Conservation (phyloP, 2,113 vertebrate genomes). For the Sigmodon hispidus region DNA sequence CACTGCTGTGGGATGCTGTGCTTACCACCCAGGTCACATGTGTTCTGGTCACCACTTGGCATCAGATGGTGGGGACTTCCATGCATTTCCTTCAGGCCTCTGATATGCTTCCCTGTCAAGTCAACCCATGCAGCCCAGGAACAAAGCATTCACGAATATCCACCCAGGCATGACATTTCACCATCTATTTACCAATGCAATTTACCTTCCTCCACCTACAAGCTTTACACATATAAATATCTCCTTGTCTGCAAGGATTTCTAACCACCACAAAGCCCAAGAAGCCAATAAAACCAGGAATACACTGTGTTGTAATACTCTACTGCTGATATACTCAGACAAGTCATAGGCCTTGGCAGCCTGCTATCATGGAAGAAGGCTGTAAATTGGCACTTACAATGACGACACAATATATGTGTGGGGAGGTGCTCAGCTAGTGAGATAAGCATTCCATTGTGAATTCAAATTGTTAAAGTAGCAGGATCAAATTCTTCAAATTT, state of each 20-base stretch:
- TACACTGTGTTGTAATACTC: not conserved
- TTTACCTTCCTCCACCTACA: conserved; percentile 1
- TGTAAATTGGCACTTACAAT: not conserved
- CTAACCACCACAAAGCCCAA: not conserved
- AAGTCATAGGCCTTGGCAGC: not conserved
- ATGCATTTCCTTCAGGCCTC: conserved; percentile 61
- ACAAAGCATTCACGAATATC: conserved; percentile 64
- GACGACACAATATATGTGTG: not conserved
- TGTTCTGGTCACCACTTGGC: conserved; percentile 73
- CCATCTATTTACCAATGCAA: not conserved
- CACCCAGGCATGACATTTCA: conserved; percentile 41
- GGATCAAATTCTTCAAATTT: not conserved
- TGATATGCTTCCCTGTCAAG: conserved; percentile 23
- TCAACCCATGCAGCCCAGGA: not conserved
- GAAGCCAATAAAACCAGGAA: conserved; percentile 17
- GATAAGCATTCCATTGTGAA: not conserved
- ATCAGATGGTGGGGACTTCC: conserved; percentile 72
- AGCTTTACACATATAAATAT: conserved; percentile 35
- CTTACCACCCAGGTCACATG: conserved; percentile 55
- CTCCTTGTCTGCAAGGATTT: conserved; percentile 25
- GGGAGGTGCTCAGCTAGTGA: not conserved
- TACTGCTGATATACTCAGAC: not conserved
- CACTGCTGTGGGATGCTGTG: not conserved
- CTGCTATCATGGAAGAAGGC: not conserved
- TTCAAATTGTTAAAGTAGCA: not conserved